Conservation (phyloP, 2,888 invertebrate genomes). For the Apodemia mormo region DNA sequence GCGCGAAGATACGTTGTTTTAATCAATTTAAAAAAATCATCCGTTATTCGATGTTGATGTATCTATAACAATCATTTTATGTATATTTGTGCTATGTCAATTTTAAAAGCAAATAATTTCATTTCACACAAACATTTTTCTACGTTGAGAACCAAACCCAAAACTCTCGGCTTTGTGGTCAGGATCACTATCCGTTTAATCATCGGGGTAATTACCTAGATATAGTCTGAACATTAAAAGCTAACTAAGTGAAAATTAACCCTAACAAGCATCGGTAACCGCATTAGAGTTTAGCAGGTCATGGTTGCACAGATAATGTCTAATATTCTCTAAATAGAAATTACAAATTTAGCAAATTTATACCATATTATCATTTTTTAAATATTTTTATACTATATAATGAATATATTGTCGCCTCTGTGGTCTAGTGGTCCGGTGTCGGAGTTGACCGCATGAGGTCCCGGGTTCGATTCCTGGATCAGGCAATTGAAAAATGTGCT, state of each 20-base stretch:
- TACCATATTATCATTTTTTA: neutral
- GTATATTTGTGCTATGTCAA: no score
- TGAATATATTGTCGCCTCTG: no score
- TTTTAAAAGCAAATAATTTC: no score
- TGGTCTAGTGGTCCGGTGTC: no score
- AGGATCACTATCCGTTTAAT: neutral
- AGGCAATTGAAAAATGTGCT: no score
- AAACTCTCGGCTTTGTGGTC: neutral
- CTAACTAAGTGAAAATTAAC: slow-evolving; percentile 56
- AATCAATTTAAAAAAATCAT: no score
- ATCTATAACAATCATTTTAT: no score
- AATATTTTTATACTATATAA: no score
- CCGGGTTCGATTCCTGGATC: no score
- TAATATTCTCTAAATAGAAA: slow-evolving; percentile 49
- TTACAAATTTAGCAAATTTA: slow-evolving; percentile 20
- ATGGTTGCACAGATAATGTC: slow-evolving; percentile 58
- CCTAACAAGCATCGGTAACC: slow-evolving; percentile 53
- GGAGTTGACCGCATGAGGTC: no score
- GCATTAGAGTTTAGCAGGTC: slow-evolving; percentile 63
- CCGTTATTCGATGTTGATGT: no score
- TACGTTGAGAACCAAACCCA: neutral
- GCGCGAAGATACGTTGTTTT: no score
- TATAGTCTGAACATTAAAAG: slow-evolving; percentile 33
- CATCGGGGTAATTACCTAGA: slow-evolving; percentile 5
- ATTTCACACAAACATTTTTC: neutral